Evolutionary conservation across 2,797 vertebrate genomes (phyloP), one percentile per base, ranked within the genome.

Genomic region (Catharus ustulatus): DNA sequence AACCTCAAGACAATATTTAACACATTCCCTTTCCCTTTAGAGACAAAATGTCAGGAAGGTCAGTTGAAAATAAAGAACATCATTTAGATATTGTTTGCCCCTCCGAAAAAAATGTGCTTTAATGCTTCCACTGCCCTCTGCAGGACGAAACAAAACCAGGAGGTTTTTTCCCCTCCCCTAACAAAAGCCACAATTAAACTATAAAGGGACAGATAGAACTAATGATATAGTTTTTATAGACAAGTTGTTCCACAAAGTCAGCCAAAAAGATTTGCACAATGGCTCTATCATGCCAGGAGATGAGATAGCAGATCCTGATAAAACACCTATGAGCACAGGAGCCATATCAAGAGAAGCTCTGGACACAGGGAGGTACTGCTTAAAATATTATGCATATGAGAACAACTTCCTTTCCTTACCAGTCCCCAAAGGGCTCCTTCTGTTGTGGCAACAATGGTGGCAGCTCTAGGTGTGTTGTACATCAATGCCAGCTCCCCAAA

Each of bases 391-490:
- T 2, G 29, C 13, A 61, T 51, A 45, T 32, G 12, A 76, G 58
- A 79, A 20, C 13, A 85, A 95, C 38, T 79, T 94, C 66, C 36
- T 93, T 87, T 87, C 95, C 99, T 99, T 97, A 99, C 99, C 99
- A 99, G 97, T 97, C 98, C 99, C 99, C 99, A 99, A 40, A 99
- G 98, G 45, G 99, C 94, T 88, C 99, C 99, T 89, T 99, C 98
- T 87, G 98, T 97, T 89, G 98, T 99, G 96, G 99, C 99, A 52
- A 99, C 48, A 91, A 99, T 99, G 94, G 99, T 99, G 69, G 99
- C 99, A 78, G 99, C 99, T 74, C 99, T 98, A 30, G 99, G 99
- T 89, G 99, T 99, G 97, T 99, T 99, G 98, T 99, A 99, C 99
- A 99, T 99, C 97, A 99, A 97, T 16, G 99, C 99, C 85, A 99